Evolutionary conservation across 2,797 vertebrate species (phyloP), one percentile per base, ranked within the genome.

Genomic region (Enteromius anoplus): DNA sequence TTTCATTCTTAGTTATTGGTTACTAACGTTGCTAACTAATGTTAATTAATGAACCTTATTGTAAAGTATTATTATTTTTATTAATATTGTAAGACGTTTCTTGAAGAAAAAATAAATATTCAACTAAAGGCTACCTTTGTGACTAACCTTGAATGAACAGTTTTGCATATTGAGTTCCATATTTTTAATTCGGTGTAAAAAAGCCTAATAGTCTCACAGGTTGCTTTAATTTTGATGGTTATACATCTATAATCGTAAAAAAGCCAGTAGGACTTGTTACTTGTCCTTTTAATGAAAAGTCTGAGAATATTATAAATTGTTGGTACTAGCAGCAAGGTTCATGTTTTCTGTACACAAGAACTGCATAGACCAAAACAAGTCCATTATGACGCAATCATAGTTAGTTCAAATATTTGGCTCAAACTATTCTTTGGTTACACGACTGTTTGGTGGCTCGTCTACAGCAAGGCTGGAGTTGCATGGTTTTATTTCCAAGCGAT

Each of bases 271-370:
- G 17, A 21, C 51, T 34, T 8, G 29, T 75, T 75, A 37, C n/a
- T 37, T 32, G 1, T 9, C 5, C 11, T 55, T 55, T 55, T 23
- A 58, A 37, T 15, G 6, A 75, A 55, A 75, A 75, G 3, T 1
- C 11, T 55, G 29, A 75, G 72, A 53, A 8, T 12, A 55, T 55
- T 75, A 2, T 29, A 3, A 11, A 55, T 17, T 15, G 34, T 8
- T 75, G 21, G 17, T 23, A 6, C 11, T 9, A n/a, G 40, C 3
- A 40, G 11, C 51, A 37, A 58, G 21, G 14, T 60, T 42, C 1
- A 21, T 60, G 32, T 40, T 60, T 60, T 42, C 7, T 60, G 53
- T 75, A 60, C 73, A 75, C 73, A 60, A 42, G n/a, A 40, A 42
- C 73, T 1, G 21, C 12, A 23, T 17, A 21, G 14, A 10, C 21